Evolutionary conservation across 2,888 invertebrate species (phyloP).

Genomic region (Reticulitermes lucifugus): DNA sequence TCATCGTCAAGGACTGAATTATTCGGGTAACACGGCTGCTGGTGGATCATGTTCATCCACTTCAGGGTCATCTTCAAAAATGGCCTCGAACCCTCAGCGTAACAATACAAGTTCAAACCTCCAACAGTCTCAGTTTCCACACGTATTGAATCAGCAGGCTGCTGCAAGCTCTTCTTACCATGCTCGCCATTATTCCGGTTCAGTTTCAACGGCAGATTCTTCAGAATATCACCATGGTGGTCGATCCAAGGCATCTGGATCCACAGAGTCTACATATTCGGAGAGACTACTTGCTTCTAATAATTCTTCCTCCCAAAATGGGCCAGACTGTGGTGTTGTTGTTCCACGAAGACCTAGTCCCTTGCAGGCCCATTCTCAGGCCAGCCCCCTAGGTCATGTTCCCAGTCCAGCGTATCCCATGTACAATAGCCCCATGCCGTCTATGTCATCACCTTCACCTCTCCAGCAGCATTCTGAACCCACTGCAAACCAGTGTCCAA

Average conservation of each 20-base stretch:
- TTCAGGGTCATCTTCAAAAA: constrained; percentile 45
- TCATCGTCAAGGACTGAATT: constrained; percentile 66
- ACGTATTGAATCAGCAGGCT: constrained; percentile 53
- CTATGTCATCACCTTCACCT: constrained; percentile 74
- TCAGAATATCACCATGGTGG: constrained; percentile 48
- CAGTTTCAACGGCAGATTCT: constrained; percentile 26
- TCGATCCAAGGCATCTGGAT: constrained; percentile 34
- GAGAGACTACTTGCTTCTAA: constrained; percentile 62
- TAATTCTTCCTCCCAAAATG: constrained; percentile 71
- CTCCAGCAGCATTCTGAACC: constrained; percentile 70
- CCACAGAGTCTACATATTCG: constrained; percentile 46
- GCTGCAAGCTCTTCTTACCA: constrained; percentile 44
- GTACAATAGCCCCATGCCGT: constrained; percentile 86
- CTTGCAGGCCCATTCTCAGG: constrained; percentile 76
- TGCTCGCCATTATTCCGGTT: constrained; percentile 47
- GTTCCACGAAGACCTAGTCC: constrained; percentile 78
- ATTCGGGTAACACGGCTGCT: constrained; percentile 63
- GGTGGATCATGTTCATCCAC: constrained; percentile 35
- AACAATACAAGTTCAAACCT: constrained; percentile 44
- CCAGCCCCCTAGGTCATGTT: constrained; percentile 79
- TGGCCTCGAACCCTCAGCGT: constrained; percentile 47
- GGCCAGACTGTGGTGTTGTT: constrained; percentile 75
- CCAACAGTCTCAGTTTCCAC: constrained; percentile 51
- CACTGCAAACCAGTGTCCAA: constrained; percentile 48
- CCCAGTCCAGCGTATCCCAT: constrained; percentile 85